These are phyloP conservation scores for Danaus melanippus DNA, from an alignment of 1,140 invertebrate genomes.

Conservation along the genomic window DNA sequence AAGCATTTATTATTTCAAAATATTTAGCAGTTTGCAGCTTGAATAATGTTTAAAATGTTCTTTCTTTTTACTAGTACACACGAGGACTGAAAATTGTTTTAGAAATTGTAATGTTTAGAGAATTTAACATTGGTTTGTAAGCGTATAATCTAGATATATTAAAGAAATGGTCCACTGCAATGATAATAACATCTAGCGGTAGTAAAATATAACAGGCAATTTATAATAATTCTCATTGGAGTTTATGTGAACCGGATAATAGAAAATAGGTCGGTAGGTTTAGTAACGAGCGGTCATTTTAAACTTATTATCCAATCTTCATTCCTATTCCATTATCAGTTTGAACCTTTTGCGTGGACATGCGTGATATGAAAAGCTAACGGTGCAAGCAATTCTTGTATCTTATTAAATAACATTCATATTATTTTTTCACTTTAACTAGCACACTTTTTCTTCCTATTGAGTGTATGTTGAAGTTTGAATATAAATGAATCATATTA, in stretches of 20 bases:
- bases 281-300: constrained; percentile 41
- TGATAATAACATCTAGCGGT: constrained; percentile 6
- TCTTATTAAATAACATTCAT: too few relatives aligned
- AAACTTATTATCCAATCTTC: constrained; percentile 55
- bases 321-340: constrained; percentile 39
- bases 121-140: not conserved
- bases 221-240: not conserved
- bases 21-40: too few relatives aligned
- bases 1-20: too few relatives aligned
- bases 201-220: not conserved
- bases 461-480: not conserved
- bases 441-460: too few relatives aligned
- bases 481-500: constrained; percentile 5
- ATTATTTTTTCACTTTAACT: too few relatives aligned
- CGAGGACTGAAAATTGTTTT: not conserved
- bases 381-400: constrained; percentile 40
- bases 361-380: constrained; percentile 39
- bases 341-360: constrained; percentile 26
- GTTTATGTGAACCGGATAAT: constrained; percentile 8
- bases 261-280: constrained; percentile 40
- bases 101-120: not conserved
- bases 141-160: not conserved
- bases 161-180: not conserved
- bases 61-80: too few relatives aligned
- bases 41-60: too few relatives aligned